phyloP scores from a whole-genome alignment of 1,140 invertebrate species.

The Olivierus martensii region DNA sequence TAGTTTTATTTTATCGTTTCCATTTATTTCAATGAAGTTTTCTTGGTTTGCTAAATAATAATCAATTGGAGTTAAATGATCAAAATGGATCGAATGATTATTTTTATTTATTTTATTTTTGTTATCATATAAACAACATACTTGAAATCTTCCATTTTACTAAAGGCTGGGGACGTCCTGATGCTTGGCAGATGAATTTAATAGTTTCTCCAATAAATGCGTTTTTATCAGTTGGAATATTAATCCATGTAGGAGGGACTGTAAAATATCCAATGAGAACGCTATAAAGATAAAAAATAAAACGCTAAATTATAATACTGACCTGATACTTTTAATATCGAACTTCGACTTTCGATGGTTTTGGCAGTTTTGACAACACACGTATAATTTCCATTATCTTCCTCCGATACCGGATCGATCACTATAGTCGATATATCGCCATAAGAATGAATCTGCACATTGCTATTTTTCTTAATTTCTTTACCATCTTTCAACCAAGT shows the following conservation, averaged over 20 bases:
- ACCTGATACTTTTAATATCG: constrained; percentile 4
- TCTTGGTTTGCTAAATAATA: too few relatives aligned
- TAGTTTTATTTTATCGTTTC: too few relatives aligned
- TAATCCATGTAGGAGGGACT: background rate
- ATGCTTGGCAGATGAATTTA: constrained; percentile 1
- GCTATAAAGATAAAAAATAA: background rate
- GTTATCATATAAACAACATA: too few relatives aligned
- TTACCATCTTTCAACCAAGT: constrained; percentile 12
- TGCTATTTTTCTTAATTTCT: background rate
- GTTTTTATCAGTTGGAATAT: background rate
- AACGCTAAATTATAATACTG: background rate
- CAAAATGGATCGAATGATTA: too few relatives aligned
- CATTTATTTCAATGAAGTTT: too few relatives aligned
- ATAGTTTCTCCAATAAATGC: background rate
- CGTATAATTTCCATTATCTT: constrained; percentile 13
- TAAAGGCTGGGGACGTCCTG: background rate
- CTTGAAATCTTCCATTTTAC: background rate
- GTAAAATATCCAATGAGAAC: background rate
- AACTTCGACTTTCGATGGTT: background rate
- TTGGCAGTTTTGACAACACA: constrained; percentile 1
- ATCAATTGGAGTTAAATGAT: too few relatives aligned
- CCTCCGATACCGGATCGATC: background rate
- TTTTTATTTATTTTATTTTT: too few relatives aligned
- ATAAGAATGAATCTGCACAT: constrained; percentile 3
- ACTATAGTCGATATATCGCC: background rate